These are phyloP conservation scores for Brachyhypopomus occidentalis DNA, from an alignment of 2,113 vertebrate species.

Conservation along the genomic window DNA sequence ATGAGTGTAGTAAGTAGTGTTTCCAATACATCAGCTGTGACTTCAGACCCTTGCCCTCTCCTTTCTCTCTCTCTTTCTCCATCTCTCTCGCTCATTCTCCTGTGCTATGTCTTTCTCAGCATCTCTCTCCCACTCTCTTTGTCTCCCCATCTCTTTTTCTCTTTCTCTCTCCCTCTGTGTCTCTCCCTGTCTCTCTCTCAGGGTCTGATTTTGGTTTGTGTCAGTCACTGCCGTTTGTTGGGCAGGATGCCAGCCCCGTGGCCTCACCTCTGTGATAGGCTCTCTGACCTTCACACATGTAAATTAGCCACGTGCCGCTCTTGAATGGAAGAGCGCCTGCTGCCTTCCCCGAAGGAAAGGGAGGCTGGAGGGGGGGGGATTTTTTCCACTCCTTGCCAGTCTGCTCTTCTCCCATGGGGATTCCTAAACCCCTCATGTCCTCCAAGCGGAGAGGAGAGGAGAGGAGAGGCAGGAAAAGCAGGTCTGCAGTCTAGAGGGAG, in stretches of 20 bases:
- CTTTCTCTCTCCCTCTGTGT: too few species aligned
- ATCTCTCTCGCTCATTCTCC: too few species aligned
- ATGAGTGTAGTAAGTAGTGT: constrained; percentile 30
- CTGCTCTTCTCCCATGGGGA: constrained; percentile 23
- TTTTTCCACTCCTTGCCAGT: constrained; percentile 52
- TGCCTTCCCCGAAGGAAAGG: constrained; percentile 66
- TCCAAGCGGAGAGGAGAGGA: constrained; percentile 32
- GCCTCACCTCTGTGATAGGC: constrained; percentile 77
- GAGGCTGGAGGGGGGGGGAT: constrained; percentile 70
- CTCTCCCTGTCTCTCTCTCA: constrained; percentile 17
- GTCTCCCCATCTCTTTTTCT: too few species aligned
- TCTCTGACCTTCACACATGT: constrained; percentile 88
- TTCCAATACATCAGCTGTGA: neutral
- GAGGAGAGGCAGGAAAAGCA: constrained; percentile 31
- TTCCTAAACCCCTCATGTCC: constrained; percentile 57
- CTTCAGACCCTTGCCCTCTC: neutral
- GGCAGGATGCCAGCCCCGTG: constrained; percentile 78
- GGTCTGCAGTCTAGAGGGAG: constrained; percentile 40
- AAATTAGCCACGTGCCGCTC: constrained; percentile 90
- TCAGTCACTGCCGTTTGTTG: constrained; percentile 65
- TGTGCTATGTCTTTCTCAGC: too few species aligned
- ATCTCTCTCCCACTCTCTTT: too few species aligned
- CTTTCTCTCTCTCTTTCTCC: too few species aligned
- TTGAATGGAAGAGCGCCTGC: constrained; percentile 67
- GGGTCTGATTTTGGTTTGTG: constrained; percentile 68